Evolutionary conservation across 2,113 vertebrate genomes (phyloP), one percentile per base, ranked within the genome.

Genomic region (Meriones unguiculatus): DNA sequence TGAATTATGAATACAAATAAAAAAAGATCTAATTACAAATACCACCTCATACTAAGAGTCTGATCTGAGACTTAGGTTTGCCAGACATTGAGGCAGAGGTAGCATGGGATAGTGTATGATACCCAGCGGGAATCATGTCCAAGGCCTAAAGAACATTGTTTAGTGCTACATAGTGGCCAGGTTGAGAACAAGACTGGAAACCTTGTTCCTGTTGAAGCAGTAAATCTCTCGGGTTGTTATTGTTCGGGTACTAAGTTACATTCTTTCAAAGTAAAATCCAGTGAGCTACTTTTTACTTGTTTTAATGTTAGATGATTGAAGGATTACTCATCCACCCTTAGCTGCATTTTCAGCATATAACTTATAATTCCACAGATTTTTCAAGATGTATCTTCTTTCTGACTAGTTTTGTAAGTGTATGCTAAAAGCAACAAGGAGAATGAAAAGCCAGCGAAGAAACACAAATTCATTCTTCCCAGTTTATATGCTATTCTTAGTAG

Each of bases 221-320:
- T 77, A 84, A 93, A 72, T 25, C 57, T 91, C 54, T 89, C 67
- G 17, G 15, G 30, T 94, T 93, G 18, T 89, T 93, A 91, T 86
- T 87, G 76, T 7, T 41, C 91, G 82, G 41, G 94, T 95, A 81
- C 72, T 93, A 86, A 91, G 81, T 84, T 69, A 69, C 77, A 85
- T 91, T 90, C 52, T 81, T 94, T 94, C 24, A 92, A 59, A 52
- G 88, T 35, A 38, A 59, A 96, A 62, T 20, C 38, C 50, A 94
- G 64, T 82, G n/a, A 81, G 91, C 57, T 90, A 76, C 87, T 50
- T 32, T 50, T 30, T 73, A 59, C 46, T 54, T 85, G 25, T 32
- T 41, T 65, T 46, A 59, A 41, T 20, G 14, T 24, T 20, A 20
- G 18, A 17, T 50, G 25, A 65, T 46, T 85, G 38, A 65, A 18